A percentile compares a stretch with the other conserved stretches of the same genome.
phyloP scores from a whole-genome alignment of 2,888 invertebrate genomes.

The Drosophila recens region DNA sequence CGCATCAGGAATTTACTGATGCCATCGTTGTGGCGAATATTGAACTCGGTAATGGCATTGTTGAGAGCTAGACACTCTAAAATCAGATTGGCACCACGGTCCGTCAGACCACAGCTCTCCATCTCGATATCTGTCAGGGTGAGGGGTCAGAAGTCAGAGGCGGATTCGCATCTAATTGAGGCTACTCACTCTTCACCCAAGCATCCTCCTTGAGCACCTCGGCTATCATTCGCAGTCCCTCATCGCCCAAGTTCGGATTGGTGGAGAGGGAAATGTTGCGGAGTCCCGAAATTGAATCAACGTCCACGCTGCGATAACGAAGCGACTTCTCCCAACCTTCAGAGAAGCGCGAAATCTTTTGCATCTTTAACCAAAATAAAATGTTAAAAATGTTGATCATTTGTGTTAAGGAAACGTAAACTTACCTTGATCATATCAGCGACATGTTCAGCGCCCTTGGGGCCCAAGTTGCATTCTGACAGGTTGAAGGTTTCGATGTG shows the following conservation, averaged over 20 bases:
- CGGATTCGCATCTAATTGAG: too few relatives aligned
- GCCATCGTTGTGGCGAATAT: constrained; percentile 88
- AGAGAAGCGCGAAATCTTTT: constrained; percentile 90
- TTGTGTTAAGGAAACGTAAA: neutral
- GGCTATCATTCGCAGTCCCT: constrained; percentile 87
- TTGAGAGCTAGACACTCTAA: constrained; percentile 88
- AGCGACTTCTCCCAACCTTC: constrained; percentile 93
- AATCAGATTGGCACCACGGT: constrained; percentile 87
- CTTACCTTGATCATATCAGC: constrained; percentile 89
- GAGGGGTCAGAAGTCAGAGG: neutral
- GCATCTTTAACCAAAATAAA: constrained; percentile 85
- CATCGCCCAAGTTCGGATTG: constrained; percentile 89
- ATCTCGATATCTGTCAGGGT: constrained; percentile 88
- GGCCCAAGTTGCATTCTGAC: constrained; percentile 89
- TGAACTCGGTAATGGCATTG: constrained; percentile 89
- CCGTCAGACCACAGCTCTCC: constrained; percentile 91
- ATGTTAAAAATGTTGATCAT: too few relatives aligned
- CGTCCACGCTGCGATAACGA: constrained; percentile 90
- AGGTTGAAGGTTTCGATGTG: constrained; percentile 90
- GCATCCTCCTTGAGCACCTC: constrained; percentile 91
- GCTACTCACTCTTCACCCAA: constrained; percentile 89
- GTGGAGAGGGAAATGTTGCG: constrained; percentile 89
- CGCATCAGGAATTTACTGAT: constrained; percentile 86
- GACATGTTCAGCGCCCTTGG: constrained; percentile 88
- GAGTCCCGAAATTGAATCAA: constrained; percentile 90